Conservation (phyloP, 2,888 invertebrate species). For the Tetragonula carbonaria region DNA sequence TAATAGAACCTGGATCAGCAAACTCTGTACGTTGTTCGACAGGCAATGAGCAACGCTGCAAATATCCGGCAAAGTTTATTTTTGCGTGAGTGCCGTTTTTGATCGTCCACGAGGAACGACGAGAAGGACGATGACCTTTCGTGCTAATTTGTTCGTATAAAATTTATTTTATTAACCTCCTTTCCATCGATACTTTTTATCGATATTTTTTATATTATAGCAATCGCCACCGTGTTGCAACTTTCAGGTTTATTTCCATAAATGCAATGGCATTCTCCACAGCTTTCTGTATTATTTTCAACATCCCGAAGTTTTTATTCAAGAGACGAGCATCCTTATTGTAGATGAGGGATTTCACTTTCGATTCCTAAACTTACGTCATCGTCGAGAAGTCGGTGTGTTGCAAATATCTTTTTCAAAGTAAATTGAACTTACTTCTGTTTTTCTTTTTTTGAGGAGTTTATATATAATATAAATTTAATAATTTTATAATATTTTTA, state of each 20-base stretch:
- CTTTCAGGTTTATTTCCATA: not conserved
- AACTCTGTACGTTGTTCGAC: not conserved
- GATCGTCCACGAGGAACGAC: not conserved
- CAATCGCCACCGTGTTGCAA: no score
- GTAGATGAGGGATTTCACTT: not conserved
- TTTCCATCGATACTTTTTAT: not conserved
- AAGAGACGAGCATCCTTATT: not conserved
- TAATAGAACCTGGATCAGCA: conserved; percentile 35
- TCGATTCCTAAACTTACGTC: not conserved
- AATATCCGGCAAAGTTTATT: conserved; percentile 13
- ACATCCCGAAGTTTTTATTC: not conserved
- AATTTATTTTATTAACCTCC: conserved; percentile 11
- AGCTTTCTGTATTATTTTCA: not conserved
- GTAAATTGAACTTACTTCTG: not conserved
- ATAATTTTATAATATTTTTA: no score
- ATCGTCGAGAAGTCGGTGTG: not conserved
- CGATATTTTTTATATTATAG: not conserved
- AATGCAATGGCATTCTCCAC: not conserved
- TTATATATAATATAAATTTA: not conserved
- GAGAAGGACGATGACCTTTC: conserved; percentile 7
- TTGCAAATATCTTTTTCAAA: not conserved
- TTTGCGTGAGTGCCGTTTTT: conserved; percentile 19
- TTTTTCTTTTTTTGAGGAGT: not conserved
- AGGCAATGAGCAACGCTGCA: conserved; percentile 11
- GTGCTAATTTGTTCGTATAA: not conserved